Percentiles rank a stretch among this genome's conserved stretches.
Evolutionary conservation across 2,888 invertebrate genomes (phyloP).

Genomic region (Andrena marginata): DNA sequence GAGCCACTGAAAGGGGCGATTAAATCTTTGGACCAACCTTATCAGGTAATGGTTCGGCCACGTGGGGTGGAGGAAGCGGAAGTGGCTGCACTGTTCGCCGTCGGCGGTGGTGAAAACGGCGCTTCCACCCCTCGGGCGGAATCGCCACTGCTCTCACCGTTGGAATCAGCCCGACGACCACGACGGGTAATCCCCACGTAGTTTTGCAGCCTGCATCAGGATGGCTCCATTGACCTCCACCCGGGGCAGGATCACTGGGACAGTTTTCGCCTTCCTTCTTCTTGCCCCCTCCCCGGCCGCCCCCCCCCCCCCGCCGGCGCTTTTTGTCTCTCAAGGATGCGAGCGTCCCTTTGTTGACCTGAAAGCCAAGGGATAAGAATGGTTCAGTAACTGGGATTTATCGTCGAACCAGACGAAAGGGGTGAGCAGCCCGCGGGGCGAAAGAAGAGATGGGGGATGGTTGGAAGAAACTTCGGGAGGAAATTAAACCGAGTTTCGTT

Average conservation of each 20-base stretch:
- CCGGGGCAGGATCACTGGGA: slow-evolving; percentile 39
- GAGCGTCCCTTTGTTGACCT: slow-evolving; percentile 43
- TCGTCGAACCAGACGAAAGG: slow-evolving; percentile 6
- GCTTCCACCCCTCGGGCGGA: slow-evolving; percentile 61
- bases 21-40: slow-evolving; percentile 73
- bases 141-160: slow-evolving; percentile 74
- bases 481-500: background rate
- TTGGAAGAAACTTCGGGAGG: background rate
- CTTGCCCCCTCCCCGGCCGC: background rate
- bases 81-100: slow-evolving; percentile 73
- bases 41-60: slow-evolving; percentile 83
- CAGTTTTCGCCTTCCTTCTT: slow-evolving; percentile 28
- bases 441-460: slow-evolving; percentile 4
- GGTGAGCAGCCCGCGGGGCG: background rate
- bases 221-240: slow-evolving; percentile 74
- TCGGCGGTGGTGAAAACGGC: slow-evolving; percentile 62
- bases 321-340: slow-evolving; percentile 15
- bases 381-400: slow-evolving; percentile 39
- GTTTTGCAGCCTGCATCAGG: slow-evolving; percentile 77
- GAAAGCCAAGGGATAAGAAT: slow-evolving; percentile 30
- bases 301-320: background rate
- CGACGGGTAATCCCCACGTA: slow-evolving; percentile 71
- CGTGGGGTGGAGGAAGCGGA: slow-evolving; percentile 83
- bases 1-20: background rate
- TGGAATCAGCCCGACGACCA: slow-evolving; percentile 76